Evolutionary conservation across 2,888 invertebrate genomes (phyloP), one percentile per base, ranked within the genome.

Genomic region (Euclidia mi): DNA sequence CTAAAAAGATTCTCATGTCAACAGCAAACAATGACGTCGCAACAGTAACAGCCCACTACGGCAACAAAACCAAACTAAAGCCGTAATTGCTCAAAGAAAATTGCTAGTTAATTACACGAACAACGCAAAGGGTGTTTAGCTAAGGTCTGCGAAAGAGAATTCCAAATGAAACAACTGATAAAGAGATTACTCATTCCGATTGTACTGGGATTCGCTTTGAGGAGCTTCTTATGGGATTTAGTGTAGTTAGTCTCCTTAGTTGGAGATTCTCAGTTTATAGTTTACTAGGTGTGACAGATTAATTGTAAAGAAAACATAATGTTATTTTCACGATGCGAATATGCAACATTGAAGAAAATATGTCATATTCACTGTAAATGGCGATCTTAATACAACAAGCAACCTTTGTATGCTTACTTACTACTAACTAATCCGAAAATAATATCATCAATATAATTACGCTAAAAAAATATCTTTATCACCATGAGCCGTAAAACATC

Each of bases 181-280:
- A 62, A 43, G 40, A 44, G 35, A 76, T 78, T 68, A 73, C 52
- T 49, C 43, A 78, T 78, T 78, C 81, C 53, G 66, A 76, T 71
- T 78, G 74, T 66, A 34, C 37, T 42, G 17, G 42, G 37, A 44
- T 40, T 44, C 51, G 56, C 43, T 44, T 42, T 57, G 34, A 59
- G 20, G 35, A 46, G 41, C 55, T 47, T 46, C 57, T 56, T 40
- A 53, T 0, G 35, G 45, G 55, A 51, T 63, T 62, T 49, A 11
- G 18, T n/a, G 10, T 42, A 28, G 38, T 32, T 17, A n/a, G 14
- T 9, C 7, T 6, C 34, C 18, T 43, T 29, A n/a, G 14, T 3
- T 18, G 31, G n/a, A 37, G 29, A 10, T 38, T 37, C 44, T 51
- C 38, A 20, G 50, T 51, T 31, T 31, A 37, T n/a, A 25, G 7